Evolutionary conservation across 2,797 vertebrate genomes (phyloP).

Genomic region (Melanotaenia nigrans): DNA sequence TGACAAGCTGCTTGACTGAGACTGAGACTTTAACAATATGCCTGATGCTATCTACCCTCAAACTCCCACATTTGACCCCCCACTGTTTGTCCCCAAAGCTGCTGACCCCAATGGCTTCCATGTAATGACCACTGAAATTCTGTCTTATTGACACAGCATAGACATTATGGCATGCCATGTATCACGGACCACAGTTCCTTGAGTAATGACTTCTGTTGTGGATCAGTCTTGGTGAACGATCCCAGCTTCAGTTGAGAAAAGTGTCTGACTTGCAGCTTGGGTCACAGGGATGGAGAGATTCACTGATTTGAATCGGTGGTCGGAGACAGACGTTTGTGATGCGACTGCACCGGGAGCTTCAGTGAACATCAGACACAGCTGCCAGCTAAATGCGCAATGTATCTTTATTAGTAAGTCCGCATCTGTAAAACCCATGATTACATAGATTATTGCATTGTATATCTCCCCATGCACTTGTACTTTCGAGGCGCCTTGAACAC

Average conservation of each 20-base stretch:
- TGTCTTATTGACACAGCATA: constrained; percentile 64
- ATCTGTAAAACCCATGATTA: no score
- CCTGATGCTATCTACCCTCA: constrained; percentile 60
- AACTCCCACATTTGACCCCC: constrained; percentile 33
- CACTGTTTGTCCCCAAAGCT: constrained; percentile 50
- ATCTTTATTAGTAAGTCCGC: no score
- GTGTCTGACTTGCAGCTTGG: constrained; percentile 41
- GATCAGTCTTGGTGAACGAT: constrained; percentile 73
- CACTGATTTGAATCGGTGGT: no score
- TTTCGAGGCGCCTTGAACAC: no score
- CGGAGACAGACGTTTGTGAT: no score
- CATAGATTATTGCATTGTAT: no score
- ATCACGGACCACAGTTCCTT: constrained; percentile 51
- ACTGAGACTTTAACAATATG: constrained; percentile 66
- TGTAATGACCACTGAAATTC: constrained; percentile 74
- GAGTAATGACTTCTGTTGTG: constrained; percentile 71
- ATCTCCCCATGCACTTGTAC: no score
- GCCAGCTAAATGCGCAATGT: no score
- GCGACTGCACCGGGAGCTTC: no score
- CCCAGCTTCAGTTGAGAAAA: constrained; percentile 47
- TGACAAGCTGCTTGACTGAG: constrained; percentile 59
- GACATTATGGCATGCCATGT: constrained; percentile 61
- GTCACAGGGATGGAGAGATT: constrained; percentile 10
- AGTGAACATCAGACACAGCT: no score
- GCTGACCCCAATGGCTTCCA: constrained; percentile 62